Base-by-base conservation (phyloP, 2,113 vertebrate genomes). In the Ascaphus truei region DNA sequence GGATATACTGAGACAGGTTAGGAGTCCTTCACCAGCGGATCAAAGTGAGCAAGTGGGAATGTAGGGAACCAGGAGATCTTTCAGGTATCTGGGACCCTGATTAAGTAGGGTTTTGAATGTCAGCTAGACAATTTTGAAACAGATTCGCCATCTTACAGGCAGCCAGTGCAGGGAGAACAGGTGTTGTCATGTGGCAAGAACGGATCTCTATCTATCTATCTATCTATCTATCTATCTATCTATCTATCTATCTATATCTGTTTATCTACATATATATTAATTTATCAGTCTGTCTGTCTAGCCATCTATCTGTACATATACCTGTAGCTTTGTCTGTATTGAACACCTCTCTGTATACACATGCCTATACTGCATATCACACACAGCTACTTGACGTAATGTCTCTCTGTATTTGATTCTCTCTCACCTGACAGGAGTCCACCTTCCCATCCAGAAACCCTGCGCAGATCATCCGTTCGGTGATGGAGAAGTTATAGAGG, bases 361-460 rank as follows among this genome's bases (percentile, higher is more conserved):
- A 45, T 45, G 20, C 16, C 3, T 1, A 45, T 18, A 18, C 5
- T 45, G n/a, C 5, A 45, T 2, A 45, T 4, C 41, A 41, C 13
- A 15, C 13, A 12, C 11, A 41, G 9, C n/a, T n/a, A n/a, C n/a
- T n/a, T n/a, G n/a, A n/a, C n/a, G n/a, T n/a, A n/a, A n/a, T n/a
- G n/a, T n/a, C n/a, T n/a, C 16, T 45, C 16, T 53, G 5, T 7
- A 53, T 30, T 27, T 11, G n/a, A 20, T 16, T n/a, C n/a, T n/a
- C n/a, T 29, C 69, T 76, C 62, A 97, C 97, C 94, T 98, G 95
- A 78, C 96, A 99, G 0, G 95, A 93, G 79, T 98, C 96, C 3
- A 94, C 81, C 56, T 84, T 88, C 68, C 96, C 96, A 75, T 94
- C 91, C 73, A 96, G 85, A 78, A 96, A 98, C 39, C 96, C 97